phyloP scores from a whole-genome alignment of 2,113 vertebrate species.

The Trogon surrucura region DNA sequence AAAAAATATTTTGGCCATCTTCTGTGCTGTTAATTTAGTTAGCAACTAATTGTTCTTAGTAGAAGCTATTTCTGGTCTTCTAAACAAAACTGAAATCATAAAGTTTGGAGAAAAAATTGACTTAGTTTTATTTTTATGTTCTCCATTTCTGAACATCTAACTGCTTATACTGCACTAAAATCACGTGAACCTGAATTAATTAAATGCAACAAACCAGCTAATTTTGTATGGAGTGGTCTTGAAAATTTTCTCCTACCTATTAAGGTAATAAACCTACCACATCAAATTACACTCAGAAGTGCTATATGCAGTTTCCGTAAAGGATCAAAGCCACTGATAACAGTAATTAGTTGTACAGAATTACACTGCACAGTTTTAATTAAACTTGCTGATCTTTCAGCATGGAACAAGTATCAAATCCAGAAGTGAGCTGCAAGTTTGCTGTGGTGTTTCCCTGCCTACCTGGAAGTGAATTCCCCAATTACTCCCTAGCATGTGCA shows the following conservation, averaged over 20 bases:
- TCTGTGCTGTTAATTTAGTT: too few relatives aligned
- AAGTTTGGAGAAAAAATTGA: background rate
- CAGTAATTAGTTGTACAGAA: background rate
- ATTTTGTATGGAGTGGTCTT: background rate
- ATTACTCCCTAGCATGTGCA: background rate
- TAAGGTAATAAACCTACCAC: background rate
- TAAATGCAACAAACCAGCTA: background rate
- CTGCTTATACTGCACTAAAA: background rate
- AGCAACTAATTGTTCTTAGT: too few relatives aligned
- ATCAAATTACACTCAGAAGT: background rate
- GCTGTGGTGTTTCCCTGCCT: background rate
- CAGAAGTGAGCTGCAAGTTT: background rate
- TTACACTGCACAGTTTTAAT: background rate
- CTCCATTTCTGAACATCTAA: background rate
- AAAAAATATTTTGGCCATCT: too few relatives aligned
- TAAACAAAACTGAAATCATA: too few relatives aligned
- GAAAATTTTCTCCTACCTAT: background rate
- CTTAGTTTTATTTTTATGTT: slow-evolving; percentile 1
- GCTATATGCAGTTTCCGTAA: background rate
- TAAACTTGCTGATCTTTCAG: background rate
- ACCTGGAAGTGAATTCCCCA: background rate
- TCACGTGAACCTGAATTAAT: background rate
- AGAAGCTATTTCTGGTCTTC: too few relatives aligned
- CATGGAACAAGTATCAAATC: background rate
- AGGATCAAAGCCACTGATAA: background rate